Percentiles rank a stretch among this genome's conserved stretches.
These are phyloP conservation scores for Noctua comes DNA, from an alignment of 2,888 invertebrate species.

Conservation along the genomic window DNA sequence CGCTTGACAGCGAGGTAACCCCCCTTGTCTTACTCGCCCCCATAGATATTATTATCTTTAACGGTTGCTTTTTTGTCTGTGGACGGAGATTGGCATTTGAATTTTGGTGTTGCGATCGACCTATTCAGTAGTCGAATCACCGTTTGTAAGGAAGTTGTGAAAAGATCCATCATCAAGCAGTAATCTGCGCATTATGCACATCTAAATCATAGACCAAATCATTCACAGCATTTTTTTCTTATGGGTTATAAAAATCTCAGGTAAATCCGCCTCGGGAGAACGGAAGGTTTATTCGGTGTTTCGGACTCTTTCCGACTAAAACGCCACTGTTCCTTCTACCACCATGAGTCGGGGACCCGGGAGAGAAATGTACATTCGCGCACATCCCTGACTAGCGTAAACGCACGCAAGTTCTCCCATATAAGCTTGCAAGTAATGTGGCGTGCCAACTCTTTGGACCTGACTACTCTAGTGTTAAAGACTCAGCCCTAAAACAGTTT, in stretches of 20 bases:
- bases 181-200: background rate
- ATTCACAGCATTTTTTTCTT: background rate
- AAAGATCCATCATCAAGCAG: background rate
- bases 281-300: background rate
- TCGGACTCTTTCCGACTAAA: background rate
- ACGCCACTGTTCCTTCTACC: background rate
- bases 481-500: background rate
- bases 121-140: background rate
- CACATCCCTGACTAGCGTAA: background rate
- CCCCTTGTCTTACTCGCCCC: background rate
- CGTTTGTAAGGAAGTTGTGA: background rate
- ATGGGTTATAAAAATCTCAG: background rate
- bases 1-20: constrained; percentile 84
- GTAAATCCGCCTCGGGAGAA: background rate
- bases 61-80: background rate
- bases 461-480: background rate
- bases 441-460: no score
- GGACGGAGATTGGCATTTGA: background rate
- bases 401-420: background rate
- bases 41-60: background rate
- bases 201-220: background rate
- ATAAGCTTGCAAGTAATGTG: background rate
- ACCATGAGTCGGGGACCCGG: background rate
- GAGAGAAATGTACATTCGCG: background rate
- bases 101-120: background rate